These are phyloP conservation scores for Ephestia elutella DNA, from an alignment of 1,140 invertebrate species.

Conservation along the genomic window DNA sequence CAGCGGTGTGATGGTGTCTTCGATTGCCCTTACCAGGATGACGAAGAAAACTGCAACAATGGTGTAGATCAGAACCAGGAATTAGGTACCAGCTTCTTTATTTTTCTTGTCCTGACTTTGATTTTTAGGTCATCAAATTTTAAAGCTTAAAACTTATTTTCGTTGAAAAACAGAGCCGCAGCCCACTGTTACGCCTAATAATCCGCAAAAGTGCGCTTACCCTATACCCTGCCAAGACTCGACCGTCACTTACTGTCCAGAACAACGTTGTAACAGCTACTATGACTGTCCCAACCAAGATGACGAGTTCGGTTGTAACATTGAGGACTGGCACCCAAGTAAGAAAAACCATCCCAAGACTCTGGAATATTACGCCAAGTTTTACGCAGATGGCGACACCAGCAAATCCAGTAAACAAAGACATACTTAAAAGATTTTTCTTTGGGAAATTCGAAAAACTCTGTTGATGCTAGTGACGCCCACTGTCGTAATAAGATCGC, in stretches of 20 bases:
- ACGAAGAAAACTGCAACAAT: slow-evolving; percentile 11
- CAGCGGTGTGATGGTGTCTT: slow-evolving; percentile 14
- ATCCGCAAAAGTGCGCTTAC: no score
- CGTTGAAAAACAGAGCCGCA: neutral
- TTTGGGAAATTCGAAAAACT: no score
- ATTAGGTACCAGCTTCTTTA: neutral
- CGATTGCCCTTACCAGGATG: slow-evolving; percentile 21
- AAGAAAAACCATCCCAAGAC: neutral
- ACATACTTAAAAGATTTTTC: no score
- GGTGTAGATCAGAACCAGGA: neutral
- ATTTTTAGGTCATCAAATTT: no score
- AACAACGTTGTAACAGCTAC: slow-evolving; percentile 14
- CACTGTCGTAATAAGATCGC: no score
- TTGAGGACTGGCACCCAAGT: neutral
- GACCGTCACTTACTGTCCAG: neutral
- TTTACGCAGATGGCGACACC: no score
- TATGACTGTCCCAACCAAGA: slow-evolving; percentile 21
- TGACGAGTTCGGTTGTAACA: slow-evolving; percentile 15
- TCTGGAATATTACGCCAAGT: no score
- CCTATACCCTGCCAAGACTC: neutral
- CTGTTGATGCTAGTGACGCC: no score
- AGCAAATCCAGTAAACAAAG: no score
- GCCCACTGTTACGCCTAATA: no score
- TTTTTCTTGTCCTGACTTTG: neutral
- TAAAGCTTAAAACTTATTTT: no score